phyloP scores from a whole-genome alignment of 92 coral and sea anemone species.

The Epizoanthus rinbou region DNA sequence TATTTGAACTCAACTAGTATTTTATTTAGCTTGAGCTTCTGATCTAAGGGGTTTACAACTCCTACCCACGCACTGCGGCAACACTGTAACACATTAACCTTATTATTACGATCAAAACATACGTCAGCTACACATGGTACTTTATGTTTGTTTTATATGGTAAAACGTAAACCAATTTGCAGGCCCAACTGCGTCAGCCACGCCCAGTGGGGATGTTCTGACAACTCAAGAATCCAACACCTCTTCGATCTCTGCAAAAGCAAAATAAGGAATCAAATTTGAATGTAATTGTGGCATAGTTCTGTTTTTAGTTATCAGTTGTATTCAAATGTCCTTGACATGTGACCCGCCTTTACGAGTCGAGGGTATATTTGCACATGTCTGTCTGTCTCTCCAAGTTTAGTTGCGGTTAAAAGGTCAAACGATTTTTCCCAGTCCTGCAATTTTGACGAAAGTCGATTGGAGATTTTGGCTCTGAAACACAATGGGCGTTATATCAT shows the following conservation, averaged over 20 bases:
- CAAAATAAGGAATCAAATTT: background rate
- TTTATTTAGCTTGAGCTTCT: background rate
- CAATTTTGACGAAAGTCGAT: background rate
- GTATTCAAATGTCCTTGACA: background rate
- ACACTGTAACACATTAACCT: background rate
- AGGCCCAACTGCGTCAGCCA: background rate
- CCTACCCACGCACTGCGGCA: background rate
- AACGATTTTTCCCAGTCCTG: too few relatives aligned
- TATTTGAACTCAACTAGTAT: background rate
- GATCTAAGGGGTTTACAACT: background rate
- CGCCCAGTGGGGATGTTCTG: background rate
- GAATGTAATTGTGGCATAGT: background rate
- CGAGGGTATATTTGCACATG: too few relatives aligned
- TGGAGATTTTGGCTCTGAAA: background rate
- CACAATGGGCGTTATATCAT: background rate
- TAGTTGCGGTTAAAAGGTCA: too few relatives aligned
- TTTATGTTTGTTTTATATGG: too few relatives aligned
- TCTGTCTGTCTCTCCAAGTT: too few relatives aligned
- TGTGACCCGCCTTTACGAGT: too few relatives aligned
- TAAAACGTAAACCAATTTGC: background rate
- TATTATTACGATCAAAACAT: too few relatives aligned
- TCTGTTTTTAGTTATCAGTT: background rate
- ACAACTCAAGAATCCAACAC: background rate
- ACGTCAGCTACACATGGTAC: too few relatives aligned
- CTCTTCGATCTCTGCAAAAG: slow-evolving; percentile 21